These are phyloP conservation scores for Vipera ursinii DNA, from an alignment of 2,797 vertebrate genomes.

Conservation along the genomic window DNA sequence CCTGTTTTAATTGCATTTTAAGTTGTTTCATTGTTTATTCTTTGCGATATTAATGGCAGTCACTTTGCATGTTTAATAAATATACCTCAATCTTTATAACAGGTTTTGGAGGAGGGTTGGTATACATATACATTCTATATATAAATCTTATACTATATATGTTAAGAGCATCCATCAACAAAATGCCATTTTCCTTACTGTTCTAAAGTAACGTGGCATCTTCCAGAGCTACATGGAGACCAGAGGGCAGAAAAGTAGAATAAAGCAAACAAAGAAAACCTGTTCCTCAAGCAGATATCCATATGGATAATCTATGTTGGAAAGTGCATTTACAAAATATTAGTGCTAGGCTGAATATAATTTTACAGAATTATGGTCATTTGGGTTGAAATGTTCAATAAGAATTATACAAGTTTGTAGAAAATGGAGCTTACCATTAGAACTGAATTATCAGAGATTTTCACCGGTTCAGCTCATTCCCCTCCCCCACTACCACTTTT, in stretches of 20 bases:
- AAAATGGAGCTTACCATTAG: background rate
- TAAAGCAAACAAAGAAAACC: background rate
- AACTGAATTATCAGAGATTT: background rate
- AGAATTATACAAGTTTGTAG: background rate
- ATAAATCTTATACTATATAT: no score
- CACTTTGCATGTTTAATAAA: background rate
- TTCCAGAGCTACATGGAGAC: background rate
- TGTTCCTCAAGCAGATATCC: background rate
- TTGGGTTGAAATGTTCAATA: background rate
- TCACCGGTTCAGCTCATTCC: no score
- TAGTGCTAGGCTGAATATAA: background rate
- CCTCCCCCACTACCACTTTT: no score
- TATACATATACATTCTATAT: background rate
- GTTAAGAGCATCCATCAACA: background rate
- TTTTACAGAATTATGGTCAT: background rate
- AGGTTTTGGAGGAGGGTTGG: background rate
- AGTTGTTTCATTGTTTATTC: background rate
- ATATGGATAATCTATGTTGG: background rate
- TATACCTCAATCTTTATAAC: background rate
- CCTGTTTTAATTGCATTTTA: background rate
- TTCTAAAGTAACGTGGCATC: background rate
- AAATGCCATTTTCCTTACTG: background rate
- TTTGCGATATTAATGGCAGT: background rate
- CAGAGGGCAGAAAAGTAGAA: background rate
- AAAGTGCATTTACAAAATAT: background rate